Conservation (phyloP, 92 coral and sea anemone species). For the Isaurus tuberculatus region DNA sequence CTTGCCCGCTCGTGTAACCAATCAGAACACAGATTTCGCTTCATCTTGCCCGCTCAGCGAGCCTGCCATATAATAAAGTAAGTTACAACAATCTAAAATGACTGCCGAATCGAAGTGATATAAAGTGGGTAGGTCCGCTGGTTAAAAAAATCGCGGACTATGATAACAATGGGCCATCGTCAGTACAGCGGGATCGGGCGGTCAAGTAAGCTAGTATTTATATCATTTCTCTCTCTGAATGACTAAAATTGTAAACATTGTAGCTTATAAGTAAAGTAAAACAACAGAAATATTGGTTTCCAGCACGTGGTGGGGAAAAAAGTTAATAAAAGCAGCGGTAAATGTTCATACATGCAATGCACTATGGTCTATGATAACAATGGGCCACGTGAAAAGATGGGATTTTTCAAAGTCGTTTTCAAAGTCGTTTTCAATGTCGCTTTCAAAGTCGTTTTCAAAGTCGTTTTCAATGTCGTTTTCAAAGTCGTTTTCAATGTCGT, state of each 20-base stretch:
- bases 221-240: conserved; percentile 2
- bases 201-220: background rate
- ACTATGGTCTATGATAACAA: background rate
- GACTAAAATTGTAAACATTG: conserved; percentile 2
- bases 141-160: conserved; percentile 8
- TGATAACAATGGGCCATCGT: conserved; percentile 12
- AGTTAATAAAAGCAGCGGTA: conserved; percentile 2
- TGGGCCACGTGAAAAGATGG: too few relatives aligned
- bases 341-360: background rate
- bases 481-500: too few relatives aligned
- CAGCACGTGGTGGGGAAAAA: conserved; percentile 1
- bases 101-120: conserved; percentile 8
- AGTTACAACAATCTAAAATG: conserved; percentile 5
- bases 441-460: too few relatives aligned
- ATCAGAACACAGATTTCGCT: too few relatives aligned
- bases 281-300: background rate
- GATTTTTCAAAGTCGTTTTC: background rate
- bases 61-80: background rate
- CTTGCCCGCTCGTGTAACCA: too few relatives aligned
- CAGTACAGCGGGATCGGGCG: background rate
- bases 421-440: too few relatives aligned
- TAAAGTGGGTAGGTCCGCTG: conserved; percentile 8
- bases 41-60: too few relatives aligned
- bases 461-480: too few relatives aligned
- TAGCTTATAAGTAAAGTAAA: conserved; percentile 2